Base-by-base conservation (phyloP, 2,888 invertebrate genomes). In the Odontomyia ornata region DNA sequence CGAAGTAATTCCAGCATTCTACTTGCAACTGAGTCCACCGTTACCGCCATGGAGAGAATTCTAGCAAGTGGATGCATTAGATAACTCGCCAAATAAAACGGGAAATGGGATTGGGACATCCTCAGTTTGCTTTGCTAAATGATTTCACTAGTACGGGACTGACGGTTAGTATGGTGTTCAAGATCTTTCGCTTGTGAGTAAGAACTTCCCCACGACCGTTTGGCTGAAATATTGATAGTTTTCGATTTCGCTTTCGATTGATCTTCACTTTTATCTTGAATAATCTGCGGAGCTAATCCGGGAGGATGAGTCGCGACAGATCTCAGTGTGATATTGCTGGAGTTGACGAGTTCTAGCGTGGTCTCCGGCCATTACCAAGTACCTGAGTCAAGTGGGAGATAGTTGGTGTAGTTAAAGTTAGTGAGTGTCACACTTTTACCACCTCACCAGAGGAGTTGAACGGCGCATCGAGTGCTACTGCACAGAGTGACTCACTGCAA, bases 161-260 rank as follows among this genome's bases (percentile, higher is more conserved):
- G 28, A n/a, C 64, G 64, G 28, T 64, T 28, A 27, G 64, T 64
- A 64, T 28, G 64, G 11, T 64, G n/a, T n/a, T n/a, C n/a, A n/a
- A n/a, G 9, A n/a, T 60, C 21, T 7, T 25, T 25, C 15, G 52
- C 52, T 18, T n/a, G n/a, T n/a, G n/a, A n/a, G 25, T 18, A 11
- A 60, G 60, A 60, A 60, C 23, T 18, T 5, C 18, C 3, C 15
- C 52, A 15, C 52, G 52, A 52, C 4, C 52, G 15, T 4, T n/a
- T n/a, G n/a, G n/a, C n/a, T n/a, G n/a, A n/a, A n/a, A 4, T 9
- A 21, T 23, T 25, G 11, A 60, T 60, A n/a, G n/a, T n/a, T n/a
- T n/a, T n/a, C n/a, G 57, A 25, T 60, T 60, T 60, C 57, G 23
- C 23, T 60, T 25, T 60, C 57, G 25, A 60, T 60, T 18, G 23